A percentile compares a stretch with the other conserved stretches of the same genome.
Conservation (phyloP, 2,113 vertebrate genomes). For the Xyliphius kryptos region DNA sequence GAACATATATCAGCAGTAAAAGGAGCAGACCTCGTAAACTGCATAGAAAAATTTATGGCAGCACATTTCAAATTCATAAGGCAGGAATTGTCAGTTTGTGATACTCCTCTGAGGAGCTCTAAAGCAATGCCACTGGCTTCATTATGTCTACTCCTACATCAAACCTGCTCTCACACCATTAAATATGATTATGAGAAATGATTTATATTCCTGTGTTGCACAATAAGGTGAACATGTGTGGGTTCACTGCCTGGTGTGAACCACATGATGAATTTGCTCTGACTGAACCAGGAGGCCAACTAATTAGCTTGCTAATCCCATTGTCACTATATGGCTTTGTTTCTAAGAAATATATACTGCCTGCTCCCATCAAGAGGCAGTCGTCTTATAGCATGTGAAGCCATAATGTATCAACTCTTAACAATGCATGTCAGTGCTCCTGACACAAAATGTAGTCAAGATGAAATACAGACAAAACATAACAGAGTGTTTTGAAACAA, state of each 20-base stretch:
- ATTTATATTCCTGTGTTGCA: conserved; percentile 61
- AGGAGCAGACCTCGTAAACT: conserved; percentile 25
- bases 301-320: conserved; percentile 67
- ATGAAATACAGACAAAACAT: conserved; percentile 16
- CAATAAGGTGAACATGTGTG: conserved; percentile 54
- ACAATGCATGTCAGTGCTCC: too few species aligned
- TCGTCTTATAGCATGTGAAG: too few species aligned
- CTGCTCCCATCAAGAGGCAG: too few species aligned
- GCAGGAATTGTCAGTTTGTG: conserved; percentile 27
- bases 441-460: too few species aligned
- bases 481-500: too few species aligned
- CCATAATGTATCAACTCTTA: conserved; percentile 12
- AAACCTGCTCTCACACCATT: conserved; percentile 55
- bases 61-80: conserved; percentile 36
- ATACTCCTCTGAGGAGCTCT: conserved; percentile 52
- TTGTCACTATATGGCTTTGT: conserved; percentile 61
- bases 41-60: conserved; percentile 11
- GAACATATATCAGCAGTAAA: conserved; percentile 31
- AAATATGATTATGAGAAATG: conserved; percentile 65
- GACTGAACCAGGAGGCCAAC: conserved; percentile 51
- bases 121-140: conserved; percentile 50
- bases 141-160: conserved; percentile 51
- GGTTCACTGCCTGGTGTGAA: conserved; percentile 49
- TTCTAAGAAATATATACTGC: conserved; percentile 45
- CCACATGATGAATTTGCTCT: conserved; percentile 55